phyloP scores from a whole-genome alignment of 2,888 invertebrate species.

The Tineola bisselliella region DNA sequence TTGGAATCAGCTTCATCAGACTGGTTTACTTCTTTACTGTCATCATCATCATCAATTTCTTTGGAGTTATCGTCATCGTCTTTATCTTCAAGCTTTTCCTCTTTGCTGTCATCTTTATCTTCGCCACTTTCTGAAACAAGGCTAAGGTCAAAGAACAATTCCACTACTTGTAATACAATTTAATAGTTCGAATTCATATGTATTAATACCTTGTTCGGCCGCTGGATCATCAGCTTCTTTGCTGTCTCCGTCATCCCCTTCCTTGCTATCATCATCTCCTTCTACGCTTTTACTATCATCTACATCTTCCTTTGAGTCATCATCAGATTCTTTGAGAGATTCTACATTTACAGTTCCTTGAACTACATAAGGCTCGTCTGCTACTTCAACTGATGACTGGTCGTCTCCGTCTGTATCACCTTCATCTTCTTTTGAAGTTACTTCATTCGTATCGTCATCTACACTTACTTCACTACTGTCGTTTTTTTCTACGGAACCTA shows the following conservation, averaged over 20 bases:
- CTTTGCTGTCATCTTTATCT: slow-evolving; percentile 19
- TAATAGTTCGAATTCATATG: too few relatives aligned
- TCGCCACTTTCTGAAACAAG: slow-evolving; percentile 47
- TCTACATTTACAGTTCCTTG: slow-evolving; percentile 58
- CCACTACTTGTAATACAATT: not conserved
- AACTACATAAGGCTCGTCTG: slow-evolving; percentile 57
- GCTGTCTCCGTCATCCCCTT: slow-evolving; percentile 40
- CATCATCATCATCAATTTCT: slow-evolving; percentile 19
- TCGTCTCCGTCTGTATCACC: slow-evolving; percentile 33
- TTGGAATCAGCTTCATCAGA: slow-evolving; percentile 20
- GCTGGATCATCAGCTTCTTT: slow-evolving; percentile 56
- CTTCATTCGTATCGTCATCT: slow-evolving; percentile 53
- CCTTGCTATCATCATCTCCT: slow-evolving; percentile 36
- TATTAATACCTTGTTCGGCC: slow-evolving; percentile 42
- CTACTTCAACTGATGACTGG: slow-evolving; percentile 51
- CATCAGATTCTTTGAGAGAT: slow-evolving; percentile 33
- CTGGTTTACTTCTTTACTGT: slow-evolving; percentile 23
- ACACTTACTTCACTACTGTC: slow-evolving; percentile 61
- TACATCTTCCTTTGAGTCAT: slow-evolving; percentile 44
- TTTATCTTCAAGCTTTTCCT: slow-evolving; percentile 26
- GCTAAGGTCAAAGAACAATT: not conserved
- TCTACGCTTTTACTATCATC: slow-evolving; percentile 40
- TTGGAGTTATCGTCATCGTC: slow-evolving; percentile 17
- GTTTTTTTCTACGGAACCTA: slow-evolving; percentile 61
- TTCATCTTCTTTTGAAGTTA: slow-evolving; percentile 42